These are phyloP conservation scores for Trachops cirrhosus DNA, from an alignment of 2,797 vertebrate genomes.

Conservation along the genomic window DNA sequence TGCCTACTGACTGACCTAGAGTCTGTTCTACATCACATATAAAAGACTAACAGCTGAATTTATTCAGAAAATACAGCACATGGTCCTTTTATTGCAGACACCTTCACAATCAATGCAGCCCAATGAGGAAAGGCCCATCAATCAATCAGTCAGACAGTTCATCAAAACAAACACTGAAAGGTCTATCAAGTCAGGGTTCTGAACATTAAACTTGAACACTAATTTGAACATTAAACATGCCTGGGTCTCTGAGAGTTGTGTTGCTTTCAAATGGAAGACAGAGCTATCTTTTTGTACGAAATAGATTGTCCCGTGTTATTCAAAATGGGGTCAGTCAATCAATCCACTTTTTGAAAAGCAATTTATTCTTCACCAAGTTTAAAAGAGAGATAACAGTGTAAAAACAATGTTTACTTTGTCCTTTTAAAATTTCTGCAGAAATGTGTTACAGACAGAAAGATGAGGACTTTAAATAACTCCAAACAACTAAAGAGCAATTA, in stretches of 20 bases:
- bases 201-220: constrained; percentile 53
- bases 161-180: constrained; percentile 68
- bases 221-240: constrained; percentile 48
- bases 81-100: constrained; percentile 5
- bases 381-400: neutral
- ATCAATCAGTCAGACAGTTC: constrained; percentile 55
- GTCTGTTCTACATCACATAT: neutral
- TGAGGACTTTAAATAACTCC: constrained; percentile 34
- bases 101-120: constrained; percentile 56
- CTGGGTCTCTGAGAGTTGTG: neutral
- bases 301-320: constrained; percentile 37
- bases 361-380: constrained; percentile 14
- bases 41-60: constrained; percentile 24
- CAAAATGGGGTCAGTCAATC: constrained; percentile 46
- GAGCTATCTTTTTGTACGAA: constrained; percentile 20
- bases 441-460: constrained; percentile 30
- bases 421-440: constrained; percentile 40
- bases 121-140: constrained; percentile 28
- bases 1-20: neutral
- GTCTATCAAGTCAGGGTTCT: constrained; percentile 36
- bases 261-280: constrained; percentile 34
- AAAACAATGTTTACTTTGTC: constrained; percentile 11
- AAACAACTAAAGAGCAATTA: constrained; percentile 37
- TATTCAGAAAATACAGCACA: constrained; percentile 22
- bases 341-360: constrained; percentile 61